A percentile compares a stretch with the other conserved stretches of the same genome.
Evolutionary conservation across 2,113 vertebrate genomes (phyloP).

Genomic region (Acrocephalus arundinaceus): DNA sequence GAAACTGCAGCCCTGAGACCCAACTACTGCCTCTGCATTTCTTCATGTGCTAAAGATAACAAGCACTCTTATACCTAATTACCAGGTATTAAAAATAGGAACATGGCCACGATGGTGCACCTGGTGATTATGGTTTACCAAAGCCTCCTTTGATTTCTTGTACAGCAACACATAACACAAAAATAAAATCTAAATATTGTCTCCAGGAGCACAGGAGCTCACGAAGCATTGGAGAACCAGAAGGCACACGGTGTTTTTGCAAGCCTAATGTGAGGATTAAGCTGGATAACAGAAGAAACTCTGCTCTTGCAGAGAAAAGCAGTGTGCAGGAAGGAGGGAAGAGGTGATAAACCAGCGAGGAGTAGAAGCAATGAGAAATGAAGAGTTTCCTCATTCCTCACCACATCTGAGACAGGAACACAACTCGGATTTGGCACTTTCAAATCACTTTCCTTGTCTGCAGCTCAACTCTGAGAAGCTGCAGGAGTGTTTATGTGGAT

Average conservation of each 20-base stretch:
- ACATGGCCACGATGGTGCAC: neutral
- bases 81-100: conserved; percentile 4
- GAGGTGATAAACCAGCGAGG: neutral
- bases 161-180: neutral
- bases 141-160: neutral
- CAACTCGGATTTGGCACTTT: neutral
- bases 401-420: neutral
- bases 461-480: neutral
- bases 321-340: neutral
- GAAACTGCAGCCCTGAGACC: neutral
- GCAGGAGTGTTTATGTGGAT: neutral
- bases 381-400: neutral
- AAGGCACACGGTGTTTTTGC: neutral
- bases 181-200: neutral
- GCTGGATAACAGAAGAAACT: neutral
- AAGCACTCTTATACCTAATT: neutral
- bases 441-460: neutral
- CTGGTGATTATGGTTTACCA: neutral
- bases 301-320: neutral
- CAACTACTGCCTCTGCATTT: neutral
- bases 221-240: fast-evolving
- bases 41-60: neutral
- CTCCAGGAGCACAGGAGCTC: neutral
- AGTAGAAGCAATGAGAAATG: neutral
- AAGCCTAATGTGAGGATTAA: neutral